These are phyloP conservation scores for Mercenaria mercenaria DNA, from an alignment of 1,140 invertebrate genomes.

Conservation along the genomic window DNA sequence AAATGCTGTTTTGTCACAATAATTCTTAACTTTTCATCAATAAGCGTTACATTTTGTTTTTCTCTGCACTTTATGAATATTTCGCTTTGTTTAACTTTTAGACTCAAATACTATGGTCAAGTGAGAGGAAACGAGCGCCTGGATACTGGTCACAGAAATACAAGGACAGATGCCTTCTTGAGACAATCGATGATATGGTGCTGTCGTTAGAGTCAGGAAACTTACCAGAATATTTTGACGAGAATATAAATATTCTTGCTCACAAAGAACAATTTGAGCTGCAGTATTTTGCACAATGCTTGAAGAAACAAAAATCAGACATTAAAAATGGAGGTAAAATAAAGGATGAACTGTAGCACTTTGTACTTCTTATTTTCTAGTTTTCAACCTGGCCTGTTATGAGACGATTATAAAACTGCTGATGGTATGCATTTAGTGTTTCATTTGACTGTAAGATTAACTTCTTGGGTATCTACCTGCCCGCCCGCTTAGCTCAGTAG, in stretches of 20 bases:
- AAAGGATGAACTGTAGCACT: slow-evolving; percentile 24
- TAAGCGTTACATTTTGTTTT: too few species aligned
- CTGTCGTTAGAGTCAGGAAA: neutral
- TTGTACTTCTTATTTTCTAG: too few species aligned
- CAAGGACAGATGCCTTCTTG: neutral
- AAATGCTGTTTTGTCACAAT: too few species aligned
- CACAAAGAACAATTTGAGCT: neutral
- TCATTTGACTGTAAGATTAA: too few species aligned
- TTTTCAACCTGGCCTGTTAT: too few species aligned
- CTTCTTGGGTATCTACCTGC: too few species aligned
- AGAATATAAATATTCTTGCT: neutral
- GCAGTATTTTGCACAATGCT: neutral
- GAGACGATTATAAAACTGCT: too few species aligned
- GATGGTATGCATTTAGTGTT: too few species aligned
- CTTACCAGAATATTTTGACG: neutral
- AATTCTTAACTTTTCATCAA: too few species aligned
- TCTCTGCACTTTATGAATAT: too few species aligned
- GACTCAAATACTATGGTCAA: slow-evolving; percentile 21
- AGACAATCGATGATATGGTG: slow-evolving; percentile 14
- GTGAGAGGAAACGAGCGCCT: neutral
- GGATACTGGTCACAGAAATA: slow-evolving; percentile 9
- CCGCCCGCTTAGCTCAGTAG: too few species aligned
- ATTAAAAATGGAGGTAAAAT: neutral
- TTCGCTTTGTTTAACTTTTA: neutral
- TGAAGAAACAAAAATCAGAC: neutral